These are phyloP conservation scores for Copidosoma floridanum DNA, from an alignment of 1,140 invertebrate species.

Conservation along the genomic window DNA sequence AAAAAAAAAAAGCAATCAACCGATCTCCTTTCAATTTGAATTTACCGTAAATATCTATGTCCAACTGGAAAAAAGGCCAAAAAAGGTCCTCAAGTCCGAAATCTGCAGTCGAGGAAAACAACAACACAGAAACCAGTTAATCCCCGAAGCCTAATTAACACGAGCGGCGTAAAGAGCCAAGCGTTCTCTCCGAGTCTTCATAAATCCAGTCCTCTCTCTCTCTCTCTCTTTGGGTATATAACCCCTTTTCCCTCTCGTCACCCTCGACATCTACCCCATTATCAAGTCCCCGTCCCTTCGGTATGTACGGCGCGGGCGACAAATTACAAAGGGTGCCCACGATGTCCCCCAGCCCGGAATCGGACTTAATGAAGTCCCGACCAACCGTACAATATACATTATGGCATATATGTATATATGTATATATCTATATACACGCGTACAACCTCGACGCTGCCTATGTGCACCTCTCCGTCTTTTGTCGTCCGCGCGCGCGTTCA, in stretches of 20 bases:
- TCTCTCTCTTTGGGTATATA: slow-evolving; percentile 2
- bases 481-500: background rate
- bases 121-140: no score
- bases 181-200: slow-evolving; percentile 15
- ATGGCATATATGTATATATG: no score
- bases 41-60: no score
- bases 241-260: no score
- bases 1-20: no score
- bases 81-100: no score
- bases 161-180: slow-evolving; percentile 14
- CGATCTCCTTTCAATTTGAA: no score
- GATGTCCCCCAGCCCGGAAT: slow-evolving; percentile 6
- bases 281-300: slow-evolving; percentile 4
- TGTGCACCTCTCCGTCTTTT: background rate
- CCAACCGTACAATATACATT: slow-evolving; percentile 11
- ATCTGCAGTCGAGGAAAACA: no score
- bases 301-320: background rate
- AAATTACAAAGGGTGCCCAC: slow-evolving; percentile 22
- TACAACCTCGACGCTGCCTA: no score
- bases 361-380: slow-evolving; percentile 22
- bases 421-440: no score
- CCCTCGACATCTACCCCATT: no score
- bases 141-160: slow-evolving; percentile 8
- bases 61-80: no score
- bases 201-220: slow-evolving; percentile 11